Conservation (phyloP, 2,797 vertebrate species). For the Balearica regulorum region DNA sequence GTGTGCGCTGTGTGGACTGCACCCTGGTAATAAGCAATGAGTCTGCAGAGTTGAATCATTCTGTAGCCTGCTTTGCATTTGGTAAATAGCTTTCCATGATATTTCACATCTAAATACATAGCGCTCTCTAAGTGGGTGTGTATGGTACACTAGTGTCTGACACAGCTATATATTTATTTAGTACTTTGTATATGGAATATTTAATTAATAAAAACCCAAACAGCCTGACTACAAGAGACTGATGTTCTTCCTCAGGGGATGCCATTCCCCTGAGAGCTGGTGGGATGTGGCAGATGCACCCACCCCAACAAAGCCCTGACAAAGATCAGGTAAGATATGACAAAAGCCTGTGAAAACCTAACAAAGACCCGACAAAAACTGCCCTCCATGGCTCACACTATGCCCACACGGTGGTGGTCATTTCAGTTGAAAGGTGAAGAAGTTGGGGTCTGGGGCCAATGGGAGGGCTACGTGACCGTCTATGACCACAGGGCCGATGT, state of each 20-base stretch:
- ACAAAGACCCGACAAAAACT: too few relatives aligned
- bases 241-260: not conserved
- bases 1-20: not conserved
- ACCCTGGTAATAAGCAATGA: not conserved
- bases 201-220: slow-evolving; percentile 50
- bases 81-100: not conserved
- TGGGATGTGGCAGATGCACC: not conserved
- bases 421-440: too few relatives aligned
- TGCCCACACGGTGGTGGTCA: too few relatives aligned
- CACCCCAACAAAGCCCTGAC: too few relatives aligned
- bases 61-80: slow-evolving; percentile 2
- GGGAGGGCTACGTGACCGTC: too few relatives aligned
- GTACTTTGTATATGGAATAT: slow-evolving; percentile 40
- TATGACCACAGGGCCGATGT: too few relatives aligned
- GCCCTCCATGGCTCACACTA: too few relatives aligned
- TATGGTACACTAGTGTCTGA: not conserved
- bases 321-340: too few relatives aligned
- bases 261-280: not conserved
- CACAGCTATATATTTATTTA: slow-evolving; percentile 52
- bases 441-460: too few relatives aligned
- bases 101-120: not conserved
- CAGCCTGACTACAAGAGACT: not conserved
- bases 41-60: slow-evolving; percentile 11
- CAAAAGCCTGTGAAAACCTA: too few relatives aligned
- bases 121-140: not conserved